Base-by-base conservation (phyloP, 1,140 invertebrate genomes). In the Drosophila ambigua region DNA sequence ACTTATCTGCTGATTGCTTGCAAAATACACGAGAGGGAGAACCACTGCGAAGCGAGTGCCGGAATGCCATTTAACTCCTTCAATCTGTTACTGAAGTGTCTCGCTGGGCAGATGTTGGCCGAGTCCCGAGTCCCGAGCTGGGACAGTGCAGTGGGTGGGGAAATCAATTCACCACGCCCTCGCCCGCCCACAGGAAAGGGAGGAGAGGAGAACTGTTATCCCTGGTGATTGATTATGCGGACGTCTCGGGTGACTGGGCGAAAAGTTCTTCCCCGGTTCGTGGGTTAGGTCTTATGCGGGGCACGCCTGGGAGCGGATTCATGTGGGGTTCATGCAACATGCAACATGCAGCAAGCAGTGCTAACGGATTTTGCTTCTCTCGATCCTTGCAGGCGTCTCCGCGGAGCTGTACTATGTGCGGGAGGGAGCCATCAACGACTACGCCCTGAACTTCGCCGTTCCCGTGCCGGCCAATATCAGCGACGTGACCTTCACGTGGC, bases 331-430 rank as follows among this genome's bases (percentile, higher is more conserved):
- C 1, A 16, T 16, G 20, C 20, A 20, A 20, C 20, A 20, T 20
- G 20, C 20, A 20, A 20, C 68, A 45, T 72, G 61, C 63, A 46
- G 63, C 59, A 66, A 66, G 54, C 61, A 52, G 2, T 35, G 35
- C 45, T 63, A 68, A 48, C 51, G 4, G 11, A 6, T 20, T 63
- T 24, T 46, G 9, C 4, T 46, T 41, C 54, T 13, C 2, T 59
- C 23, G 52, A 13, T 26, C 46, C 13, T 90, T 88, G n/a, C 94
- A 98, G 97, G 97, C 85, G 92, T 98, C 72, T 94, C 95, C 57
- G 96, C 96, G 6, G 96, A 98, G 89, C 92, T 98, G 46, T 98
- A 95, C 92, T 98, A 98, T 92, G 97, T 98, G 43, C 93, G 96
- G 24, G 96, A 98, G 78, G 97, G 97, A 3, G 95, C 96, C 78